A percentile compares a stretch with the other conserved stretches of the same genome.
phyloP scores from a whole-genome alignment of 2,888 invertebrate species.

The Andricus curvator region DNA sequence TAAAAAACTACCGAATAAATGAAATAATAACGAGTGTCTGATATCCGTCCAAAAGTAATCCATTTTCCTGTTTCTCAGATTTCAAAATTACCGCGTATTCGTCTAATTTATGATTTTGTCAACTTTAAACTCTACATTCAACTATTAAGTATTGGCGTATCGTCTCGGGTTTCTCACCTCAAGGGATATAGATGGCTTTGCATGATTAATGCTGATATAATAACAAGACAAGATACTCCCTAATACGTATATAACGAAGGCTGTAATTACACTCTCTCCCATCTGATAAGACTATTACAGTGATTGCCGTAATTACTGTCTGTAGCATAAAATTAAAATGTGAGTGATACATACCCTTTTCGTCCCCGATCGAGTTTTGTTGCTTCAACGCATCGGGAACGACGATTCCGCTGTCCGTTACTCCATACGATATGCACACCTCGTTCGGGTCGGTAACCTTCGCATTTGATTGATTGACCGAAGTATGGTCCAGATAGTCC shows the following conservation, averaged over 20 bases:
- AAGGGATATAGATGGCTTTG: not conserved
- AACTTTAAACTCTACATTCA: not conserved
- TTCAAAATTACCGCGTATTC: not conserved
- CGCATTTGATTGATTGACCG: slow-evolving; percentile 73
- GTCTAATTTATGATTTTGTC: not conserved
- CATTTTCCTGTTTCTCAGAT: not conserved
- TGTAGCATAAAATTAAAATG: not conserved
- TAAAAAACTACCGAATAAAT: too few relatives aligned
- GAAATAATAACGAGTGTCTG: not conserved
- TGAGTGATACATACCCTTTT: slow-evolving; percentile 57
- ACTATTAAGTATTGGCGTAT: not conserved
- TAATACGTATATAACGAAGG: not conserved
- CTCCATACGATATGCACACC: slow-evolving; percentile 76
- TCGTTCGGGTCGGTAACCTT: slow-evolving; percentile 75
- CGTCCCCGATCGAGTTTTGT: slow-evolving; percentile 65
- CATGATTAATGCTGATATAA: not conserved
- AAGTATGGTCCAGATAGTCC: slow-evolving; percentile 94
- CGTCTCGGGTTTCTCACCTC: not conserved
- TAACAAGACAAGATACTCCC: not conserved
- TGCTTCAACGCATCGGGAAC: slow-evolving; percentile 69
- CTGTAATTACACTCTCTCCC: not conserved
- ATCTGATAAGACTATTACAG: slow-evolving; percentile 6
- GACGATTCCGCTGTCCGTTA: slow-evolving; percentile 73
- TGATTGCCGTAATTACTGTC: not conserved
- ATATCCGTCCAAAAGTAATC: not conserved